A percentile compares a stretch with the other conserved stretches of the same genome.
phyloP scores from a whole-genome alignment of 2,888 invertebrate genomes.

The Napeogenes sylphis region DNA sequence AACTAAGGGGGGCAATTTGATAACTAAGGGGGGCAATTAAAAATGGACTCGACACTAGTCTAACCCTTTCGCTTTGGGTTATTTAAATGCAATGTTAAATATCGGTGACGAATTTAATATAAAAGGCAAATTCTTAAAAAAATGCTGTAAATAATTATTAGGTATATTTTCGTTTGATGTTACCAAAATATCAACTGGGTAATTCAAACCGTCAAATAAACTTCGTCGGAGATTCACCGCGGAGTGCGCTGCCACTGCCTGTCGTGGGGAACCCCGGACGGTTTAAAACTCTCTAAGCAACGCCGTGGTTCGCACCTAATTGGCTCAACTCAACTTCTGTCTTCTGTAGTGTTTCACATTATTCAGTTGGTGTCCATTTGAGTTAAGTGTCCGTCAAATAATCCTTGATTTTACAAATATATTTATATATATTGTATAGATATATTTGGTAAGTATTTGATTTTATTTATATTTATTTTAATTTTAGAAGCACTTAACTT shows the following conservation, averaged over 20 bases:
- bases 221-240: constrained; percentile 7
- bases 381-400: neutral
- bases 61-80: constrained; percentile 9
- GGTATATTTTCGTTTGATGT: constrained; percentile 13
- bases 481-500: neutral
- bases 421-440: neutral
- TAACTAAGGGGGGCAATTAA: neutral
- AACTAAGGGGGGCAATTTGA: neutral
- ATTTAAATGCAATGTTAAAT: constrained; percentile 12
- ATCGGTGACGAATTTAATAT: constrained; percentile 2
- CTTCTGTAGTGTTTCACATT: neutral
- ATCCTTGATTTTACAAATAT: constrained; percentile 1
- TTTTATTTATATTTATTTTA: constrained; percentile 2
- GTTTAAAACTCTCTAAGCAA: constrained; percentile 10
- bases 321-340: constrained; percentile 7
- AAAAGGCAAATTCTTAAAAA: constrained; percentile 1
- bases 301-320: constrained; percentile 5
- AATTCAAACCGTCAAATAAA: constrained; percentile 11
- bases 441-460: neutral
- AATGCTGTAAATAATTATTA: constrained; percentile 10
- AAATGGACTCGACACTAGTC: constrained; percentile 1
- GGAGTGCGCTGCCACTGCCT: constrained; percentile 7
- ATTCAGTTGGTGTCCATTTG: neutral
- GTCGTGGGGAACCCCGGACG: constrained; percentile 1
- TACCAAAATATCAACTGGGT: constrained; percentile 9